phyloP scores from a whole-genome alignment of 2,113 vertebrate genomes.

The Myotis brandtii region DNA sequence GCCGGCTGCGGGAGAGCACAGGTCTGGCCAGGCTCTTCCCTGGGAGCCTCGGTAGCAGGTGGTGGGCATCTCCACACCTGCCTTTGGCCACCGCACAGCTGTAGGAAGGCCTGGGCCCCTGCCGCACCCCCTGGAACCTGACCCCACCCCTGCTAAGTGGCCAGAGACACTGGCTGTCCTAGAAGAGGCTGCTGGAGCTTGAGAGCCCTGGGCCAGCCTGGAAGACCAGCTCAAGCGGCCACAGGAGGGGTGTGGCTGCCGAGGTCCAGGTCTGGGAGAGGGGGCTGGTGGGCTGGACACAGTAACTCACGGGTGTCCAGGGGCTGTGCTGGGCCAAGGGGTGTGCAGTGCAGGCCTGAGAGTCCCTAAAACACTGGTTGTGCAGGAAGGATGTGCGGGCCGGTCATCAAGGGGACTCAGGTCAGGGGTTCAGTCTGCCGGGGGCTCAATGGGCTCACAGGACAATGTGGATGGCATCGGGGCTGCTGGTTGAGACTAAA shows the following conservation, averaged over 20 bases:
- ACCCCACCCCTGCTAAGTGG: accelerated
- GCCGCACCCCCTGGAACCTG: accelerated
- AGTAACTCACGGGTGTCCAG: too few species aligned
- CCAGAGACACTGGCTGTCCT: neutral
- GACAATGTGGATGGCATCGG: accelerated
- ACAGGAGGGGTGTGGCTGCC: neutral
- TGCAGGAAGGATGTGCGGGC: accelerated
- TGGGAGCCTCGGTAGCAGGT: neutral
- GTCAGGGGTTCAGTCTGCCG: accelerated
- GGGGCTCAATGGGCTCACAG: accelerated
- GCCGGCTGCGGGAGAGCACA: accelerated
- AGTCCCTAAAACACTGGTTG: neutral
- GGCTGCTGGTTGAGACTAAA: neutral
- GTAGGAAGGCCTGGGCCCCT: accelerated
- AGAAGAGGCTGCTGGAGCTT: neutral
- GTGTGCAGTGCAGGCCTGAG: accelerated
- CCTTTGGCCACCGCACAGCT: neutral
- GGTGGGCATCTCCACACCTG: neutral
- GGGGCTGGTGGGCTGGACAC: neutral
- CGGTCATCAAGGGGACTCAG: accelerated
- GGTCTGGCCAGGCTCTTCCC: neutral
- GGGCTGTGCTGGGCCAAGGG: neutral
- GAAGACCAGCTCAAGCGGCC: accelerated
- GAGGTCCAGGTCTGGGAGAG: neutral
- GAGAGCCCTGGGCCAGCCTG: accelerated